Evolutionary conservation across 2,797 vertebrate genomes (phyloP), one percentile per base, ranked within the genome.

Genomic region (Falco rusticolus): DNA sequence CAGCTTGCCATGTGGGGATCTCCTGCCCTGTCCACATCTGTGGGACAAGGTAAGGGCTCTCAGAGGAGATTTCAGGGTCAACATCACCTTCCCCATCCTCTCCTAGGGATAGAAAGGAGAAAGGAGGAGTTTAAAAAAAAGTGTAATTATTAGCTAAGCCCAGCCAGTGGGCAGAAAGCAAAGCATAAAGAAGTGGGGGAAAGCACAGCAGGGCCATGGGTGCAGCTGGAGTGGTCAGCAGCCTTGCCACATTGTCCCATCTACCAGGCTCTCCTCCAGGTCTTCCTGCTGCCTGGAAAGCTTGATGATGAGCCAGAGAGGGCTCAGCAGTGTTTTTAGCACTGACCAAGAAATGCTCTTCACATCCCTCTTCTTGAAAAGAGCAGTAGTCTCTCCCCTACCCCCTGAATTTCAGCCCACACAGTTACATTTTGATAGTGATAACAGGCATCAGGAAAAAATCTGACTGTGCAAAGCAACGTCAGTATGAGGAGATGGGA

Each of bases 171-270:
- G 33, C 68, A 79, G 76, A 84, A 54, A 48, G 7, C 0, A 1
- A 48, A 70, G 51, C 4, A 0, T 43, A 50, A 22, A 33, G 48
- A 11, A 10, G 5, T 14, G 34, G 51, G 28, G 66, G 60, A 80
- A 80, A 69, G 37, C 25, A 37, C 37, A 37, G n/a, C 61, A 78
- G 70, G 24, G 57, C 24, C 3, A 3, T 6, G 61, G 69, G 37
- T 61, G 57, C 31, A 63, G 5, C 26, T 0, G 1, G n/a, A 74
- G 51, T n/a, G 28, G 33, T 37, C 10, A 7, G 13, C 29, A 90
- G 71, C 43, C 39, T 51, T 9, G 1, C 47, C 61, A 16, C 16
- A 1, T 1, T 14, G 20, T 29, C 22, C 8, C 6, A 0, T 18
- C 59, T 53, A 26, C 19, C 65, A 65, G 70, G 29, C 5, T 84